A percentile compares a stretch with the other conserved stretches of the same genome.
Conservation (phyloP, 2,113 vertebrate genomes). For the Chascanopsetta lugubris region DNA sequence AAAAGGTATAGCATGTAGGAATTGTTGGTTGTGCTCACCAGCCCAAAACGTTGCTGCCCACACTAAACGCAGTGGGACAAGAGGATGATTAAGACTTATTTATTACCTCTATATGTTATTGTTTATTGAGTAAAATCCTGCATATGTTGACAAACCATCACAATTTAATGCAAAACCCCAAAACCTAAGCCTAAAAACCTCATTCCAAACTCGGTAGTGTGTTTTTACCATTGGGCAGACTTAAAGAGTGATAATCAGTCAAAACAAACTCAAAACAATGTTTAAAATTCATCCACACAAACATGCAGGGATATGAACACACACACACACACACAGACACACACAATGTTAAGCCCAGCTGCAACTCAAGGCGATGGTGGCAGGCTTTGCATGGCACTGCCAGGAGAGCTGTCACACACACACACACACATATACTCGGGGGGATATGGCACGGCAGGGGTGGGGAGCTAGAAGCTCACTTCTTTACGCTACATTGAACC, state of each 20-base stretch:
- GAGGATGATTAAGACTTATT: too few relatives aligned
- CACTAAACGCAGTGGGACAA: too few relatives aligned
- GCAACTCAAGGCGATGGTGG: slow-evolving; percentile 33
- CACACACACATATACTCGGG: slow-evolving; percentile 34
- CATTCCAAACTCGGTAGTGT: background rate
- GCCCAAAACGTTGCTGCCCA: too few relatives aligned
- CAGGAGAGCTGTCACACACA: slow-evolving; percentile 47
- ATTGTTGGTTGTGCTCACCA: too few relatives aligned
- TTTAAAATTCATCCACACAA: background rate
- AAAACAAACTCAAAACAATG: background rate
- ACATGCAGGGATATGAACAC: background rate
- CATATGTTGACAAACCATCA: too few relatives aligned
- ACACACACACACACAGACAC: slow-evolving; percentile 2
- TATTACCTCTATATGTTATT: too few relatives aligned
- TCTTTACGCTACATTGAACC: slow-evolving; percentile 61
- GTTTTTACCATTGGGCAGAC: background rate
- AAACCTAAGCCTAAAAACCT: background rate
- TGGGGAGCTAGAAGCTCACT: slow-evolving; percentile 35
- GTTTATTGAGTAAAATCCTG: too few relatives aligned
- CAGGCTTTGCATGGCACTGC: slow-evolving; percentile 41
- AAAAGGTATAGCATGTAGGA: too few relatives aligned
- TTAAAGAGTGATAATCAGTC: background rate
- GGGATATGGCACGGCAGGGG: slow-evolving; percentile 27
- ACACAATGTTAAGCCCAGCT: slow-evolving; percentile 33
- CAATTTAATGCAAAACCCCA: too few relatives aligned